A percentile compares a stretch with the other conserved stretches of the same genome.
These are phyloP conservation scores for Eueremaeus valkanovi DNA, from an alignment of 2,888 invertebrate species.

Conservation along the genomic window DNA sequence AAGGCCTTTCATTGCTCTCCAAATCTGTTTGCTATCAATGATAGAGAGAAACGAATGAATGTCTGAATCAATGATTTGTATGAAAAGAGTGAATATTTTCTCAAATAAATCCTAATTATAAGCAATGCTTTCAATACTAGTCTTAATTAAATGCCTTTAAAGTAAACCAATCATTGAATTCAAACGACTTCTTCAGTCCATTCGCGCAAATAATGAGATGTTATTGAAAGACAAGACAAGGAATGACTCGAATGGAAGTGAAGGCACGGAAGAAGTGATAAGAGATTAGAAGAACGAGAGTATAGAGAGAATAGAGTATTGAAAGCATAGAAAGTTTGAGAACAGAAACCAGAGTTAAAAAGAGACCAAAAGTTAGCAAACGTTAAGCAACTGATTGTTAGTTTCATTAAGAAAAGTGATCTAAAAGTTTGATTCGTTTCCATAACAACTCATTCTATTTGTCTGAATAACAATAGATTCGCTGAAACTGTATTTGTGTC, in stretches of 20 bases:
- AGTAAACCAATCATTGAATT: constrained; percentile 15
- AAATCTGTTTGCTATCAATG: constrained; percentile 18
- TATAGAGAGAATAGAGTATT: not conserved
- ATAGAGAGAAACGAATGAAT: not conserved
- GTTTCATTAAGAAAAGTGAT: constrained; percentile 5
- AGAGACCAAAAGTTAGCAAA: not conserved
- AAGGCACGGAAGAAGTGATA: not conserved
- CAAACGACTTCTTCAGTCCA: not conserved
- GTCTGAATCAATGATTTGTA: not conserved
- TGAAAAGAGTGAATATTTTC: not conserved
- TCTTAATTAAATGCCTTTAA: constrained; percentile 11
- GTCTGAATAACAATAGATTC: not conserved
- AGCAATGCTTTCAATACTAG: not conserved
- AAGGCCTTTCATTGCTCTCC: not conserved
- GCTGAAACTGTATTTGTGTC: not conserved
- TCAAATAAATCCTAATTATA: not conserved
- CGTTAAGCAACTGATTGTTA: not conserved
- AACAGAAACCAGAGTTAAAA: not conserved
- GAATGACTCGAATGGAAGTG: not conserved
- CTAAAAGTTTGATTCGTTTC: not conserved
- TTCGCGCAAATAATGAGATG: constrained; percentile 3
- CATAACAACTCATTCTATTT: not conserved
- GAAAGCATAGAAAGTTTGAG: not conserved
- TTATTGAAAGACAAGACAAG: not conserved
- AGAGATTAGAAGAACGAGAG: not conserved